phyloP scores from a whole-genome alignment of 2,797 vertebrate genomes.

The Pachyuromys duprasi region DNA sequence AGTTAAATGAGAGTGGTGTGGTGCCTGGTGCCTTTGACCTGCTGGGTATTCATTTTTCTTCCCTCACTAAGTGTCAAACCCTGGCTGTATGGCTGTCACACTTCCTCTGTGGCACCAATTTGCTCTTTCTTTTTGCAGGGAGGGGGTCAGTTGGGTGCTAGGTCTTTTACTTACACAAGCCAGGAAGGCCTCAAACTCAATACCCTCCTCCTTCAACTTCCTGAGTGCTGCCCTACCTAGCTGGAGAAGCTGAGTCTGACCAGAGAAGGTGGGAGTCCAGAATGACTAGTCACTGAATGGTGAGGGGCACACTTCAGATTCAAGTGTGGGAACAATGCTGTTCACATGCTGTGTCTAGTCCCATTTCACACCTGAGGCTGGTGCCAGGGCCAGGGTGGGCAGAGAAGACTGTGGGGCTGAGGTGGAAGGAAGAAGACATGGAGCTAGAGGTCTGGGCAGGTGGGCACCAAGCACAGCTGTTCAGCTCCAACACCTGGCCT shows the following conservation, averaged over 20 bases:
- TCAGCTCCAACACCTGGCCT: not conserved
- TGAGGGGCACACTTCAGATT: not conserved
- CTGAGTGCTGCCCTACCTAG: not conserved
- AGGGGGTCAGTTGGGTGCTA: not conserved
- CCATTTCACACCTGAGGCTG: not conserved
- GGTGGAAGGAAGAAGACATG: not conserved
- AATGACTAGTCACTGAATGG: rapidly evolving
- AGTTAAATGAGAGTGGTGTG: not conserved
- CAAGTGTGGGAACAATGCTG: not conserved
- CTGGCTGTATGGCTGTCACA: not conserved
- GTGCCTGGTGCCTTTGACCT: not conserved
- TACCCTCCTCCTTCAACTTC: not conserved
- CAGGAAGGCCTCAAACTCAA: not conserved
- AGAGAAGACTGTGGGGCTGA: not conserved
- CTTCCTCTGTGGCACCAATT: not conserved
- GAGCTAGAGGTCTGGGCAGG: not conserved
- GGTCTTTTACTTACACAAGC: not conserved
- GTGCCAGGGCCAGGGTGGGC: not conserved
- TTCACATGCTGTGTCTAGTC: not conserved
- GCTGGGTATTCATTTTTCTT: not conserved
- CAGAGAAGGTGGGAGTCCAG: not conserved
- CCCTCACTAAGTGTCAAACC: not conserved
- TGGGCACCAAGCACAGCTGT: not conserved
- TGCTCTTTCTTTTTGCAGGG: not conserved
- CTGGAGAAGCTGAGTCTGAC: not conserved